A percentile compares a stretch with the other conserved stretches of the same genome.
These are phyloP conservation scores for Halcyon smyrnensis DNA, from an alignment of 2,797 vertebrate species.

Conservation along the genomic window DNA sequence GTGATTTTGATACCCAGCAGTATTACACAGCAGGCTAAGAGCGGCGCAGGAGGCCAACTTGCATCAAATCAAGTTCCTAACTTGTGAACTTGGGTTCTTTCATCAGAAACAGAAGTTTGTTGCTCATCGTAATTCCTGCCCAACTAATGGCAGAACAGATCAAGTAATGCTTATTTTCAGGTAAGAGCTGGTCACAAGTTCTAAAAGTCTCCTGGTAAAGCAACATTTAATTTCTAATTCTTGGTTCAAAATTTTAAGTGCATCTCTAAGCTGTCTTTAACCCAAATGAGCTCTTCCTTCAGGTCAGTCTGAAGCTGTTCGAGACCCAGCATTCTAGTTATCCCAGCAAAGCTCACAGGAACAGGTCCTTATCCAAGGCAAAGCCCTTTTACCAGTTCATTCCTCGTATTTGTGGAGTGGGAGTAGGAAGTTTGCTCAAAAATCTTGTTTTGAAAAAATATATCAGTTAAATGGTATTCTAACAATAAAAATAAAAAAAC, in stretches of 20 bases:
- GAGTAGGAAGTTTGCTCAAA: not conserved
- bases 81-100: not conserved
- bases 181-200: not conserved
- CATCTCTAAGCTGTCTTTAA: not conserved
- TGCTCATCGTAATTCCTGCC: not conserved
- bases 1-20: not conserved
- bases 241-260: not conserved
- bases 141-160: not conserved
- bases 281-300: not conserved
- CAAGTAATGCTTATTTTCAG: not conserved
- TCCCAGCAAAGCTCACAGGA: not conserved
- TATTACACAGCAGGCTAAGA: not conserved
- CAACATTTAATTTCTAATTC: not conserved
- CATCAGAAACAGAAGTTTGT: not conserved
- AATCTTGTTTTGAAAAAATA: not conserved
- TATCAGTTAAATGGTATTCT: not conserved
- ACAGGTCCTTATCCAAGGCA: not conserved
- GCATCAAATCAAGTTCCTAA: not conserved
- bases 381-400: not conserved
- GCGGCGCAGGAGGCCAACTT: not conserved
- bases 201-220: not conserved
- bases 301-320: not conserved
- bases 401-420: not conserved
- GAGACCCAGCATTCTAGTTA: not conserved
- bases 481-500: not conserved